Conservation (phyloP, 2,113 vertebrate species). For the Ceyx cyanopectus region DNA sequence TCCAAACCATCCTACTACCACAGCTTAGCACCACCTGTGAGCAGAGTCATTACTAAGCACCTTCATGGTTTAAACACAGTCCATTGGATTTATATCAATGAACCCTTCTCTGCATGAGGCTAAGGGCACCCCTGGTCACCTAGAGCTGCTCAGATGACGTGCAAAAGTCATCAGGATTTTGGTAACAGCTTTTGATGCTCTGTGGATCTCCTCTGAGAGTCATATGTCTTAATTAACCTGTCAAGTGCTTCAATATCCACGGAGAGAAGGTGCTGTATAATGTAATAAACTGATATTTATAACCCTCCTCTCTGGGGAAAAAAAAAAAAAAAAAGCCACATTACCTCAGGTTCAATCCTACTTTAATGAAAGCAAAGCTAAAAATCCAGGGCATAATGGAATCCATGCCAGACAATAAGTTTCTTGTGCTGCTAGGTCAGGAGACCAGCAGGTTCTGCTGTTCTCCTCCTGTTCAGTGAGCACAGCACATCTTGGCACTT, state of each 20-base stretch:
- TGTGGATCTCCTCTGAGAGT: background rate
- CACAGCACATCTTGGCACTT: background rate
- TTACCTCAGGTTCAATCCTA: background rate
- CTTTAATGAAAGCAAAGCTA: background rate
- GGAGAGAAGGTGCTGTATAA: background rate
- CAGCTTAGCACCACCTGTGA: background rate
- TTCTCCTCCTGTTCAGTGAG: background rate
- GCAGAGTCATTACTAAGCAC: background rate
- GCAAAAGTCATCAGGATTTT: background rate
- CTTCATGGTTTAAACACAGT: background rate
- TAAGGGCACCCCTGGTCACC: background rate
- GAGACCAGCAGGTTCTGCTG: background rate
- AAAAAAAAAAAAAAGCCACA: background rate
- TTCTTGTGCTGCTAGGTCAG: background rate
- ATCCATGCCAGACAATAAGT: background rate
- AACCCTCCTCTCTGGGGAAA: background rate
- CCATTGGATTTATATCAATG: background rate
- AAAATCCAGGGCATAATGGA: background rate
- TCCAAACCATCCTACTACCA: background rate
- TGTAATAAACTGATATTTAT: slow-evolving; percentile 1
- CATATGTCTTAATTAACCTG: background rate
- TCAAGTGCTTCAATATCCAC: slow-evolving; percentile 14
- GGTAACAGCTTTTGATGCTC: background rate
- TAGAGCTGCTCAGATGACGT: background rate
- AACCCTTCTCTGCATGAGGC: background rate